phyloP scores from a whole-genome alignment of 2,113 vertebrate genomes.

The Grallaria varia region DNA sequence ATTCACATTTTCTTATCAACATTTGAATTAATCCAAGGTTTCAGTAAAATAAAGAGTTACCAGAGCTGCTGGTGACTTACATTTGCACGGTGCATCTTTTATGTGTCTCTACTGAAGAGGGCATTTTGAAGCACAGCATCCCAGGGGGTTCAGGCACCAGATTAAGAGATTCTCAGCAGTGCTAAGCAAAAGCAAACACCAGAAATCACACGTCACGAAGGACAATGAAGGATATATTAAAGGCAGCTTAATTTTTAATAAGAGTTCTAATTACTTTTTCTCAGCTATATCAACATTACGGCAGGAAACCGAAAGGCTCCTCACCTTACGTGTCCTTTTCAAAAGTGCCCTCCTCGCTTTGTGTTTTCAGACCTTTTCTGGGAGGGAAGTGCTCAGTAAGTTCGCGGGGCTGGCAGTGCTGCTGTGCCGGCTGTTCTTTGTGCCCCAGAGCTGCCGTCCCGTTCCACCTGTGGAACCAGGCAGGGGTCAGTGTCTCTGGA shows the following conservation, averaged over 20 bases:
- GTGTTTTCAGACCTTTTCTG: neutral
- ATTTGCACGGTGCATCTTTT: neutral
- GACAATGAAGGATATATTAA: constrained; percentile 51
- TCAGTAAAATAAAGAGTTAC: neutral
- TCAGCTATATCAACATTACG: neutral
- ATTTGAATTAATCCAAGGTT: neutral
- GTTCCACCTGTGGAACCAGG: neutral
- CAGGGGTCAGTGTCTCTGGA: neutral
- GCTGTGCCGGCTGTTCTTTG: neutral
- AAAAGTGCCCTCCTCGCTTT: neutral
- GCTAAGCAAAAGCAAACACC: constrained; percentile 65
- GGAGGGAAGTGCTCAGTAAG: neutral
- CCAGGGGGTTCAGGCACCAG: constrained; percentile 30
- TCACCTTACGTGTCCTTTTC: neutral
- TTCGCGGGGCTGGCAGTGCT: neutral
- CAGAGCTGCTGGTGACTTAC: constrained; percentile 30
- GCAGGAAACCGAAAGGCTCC: neutral
- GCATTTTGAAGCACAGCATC: neutral
- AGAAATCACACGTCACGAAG: constrained; percentile 46
- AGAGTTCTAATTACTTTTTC: constrained; percentile 61
- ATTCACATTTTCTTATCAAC: neutral
- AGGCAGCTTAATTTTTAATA: constrained; percentile 65
- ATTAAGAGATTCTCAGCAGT: constrained; percentile 46
- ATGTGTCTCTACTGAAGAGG: neutral
- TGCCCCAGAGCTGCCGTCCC: neutral